Conservation (phyloP, 2,888 invertebrate genomes). For the Yponomeuta evonymella region DNA sequence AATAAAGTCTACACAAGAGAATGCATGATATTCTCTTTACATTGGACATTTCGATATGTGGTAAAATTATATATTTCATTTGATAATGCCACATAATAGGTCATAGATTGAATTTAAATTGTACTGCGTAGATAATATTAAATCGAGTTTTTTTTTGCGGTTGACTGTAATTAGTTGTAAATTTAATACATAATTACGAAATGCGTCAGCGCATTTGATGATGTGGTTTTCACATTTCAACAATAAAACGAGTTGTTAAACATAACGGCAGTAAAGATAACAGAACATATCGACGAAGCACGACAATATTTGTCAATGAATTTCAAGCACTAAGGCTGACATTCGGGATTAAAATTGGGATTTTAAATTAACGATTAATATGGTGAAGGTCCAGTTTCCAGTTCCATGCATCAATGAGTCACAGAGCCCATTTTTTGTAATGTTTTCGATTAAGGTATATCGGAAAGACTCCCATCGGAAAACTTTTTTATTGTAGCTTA, state of each 20-base stretch:
- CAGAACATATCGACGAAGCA: background rate
- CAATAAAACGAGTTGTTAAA: background rate
- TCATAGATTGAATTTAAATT: background rate
- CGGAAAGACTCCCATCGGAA: too few species aligned
- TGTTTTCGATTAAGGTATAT: too few species aligned
- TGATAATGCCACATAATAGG: background rate
- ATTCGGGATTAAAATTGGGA: too few species aligned
- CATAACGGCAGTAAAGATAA: background rate
- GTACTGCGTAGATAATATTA: background rate
- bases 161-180: background rate
- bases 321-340: background rate
- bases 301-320: background rate
- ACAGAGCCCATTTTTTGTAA: too few species aligned
- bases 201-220: background rate
- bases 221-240: background rate
- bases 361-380: too few species aligned
- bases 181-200: background rate
- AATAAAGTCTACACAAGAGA: too few species aligned
- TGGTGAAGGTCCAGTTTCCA: too few species aligned
- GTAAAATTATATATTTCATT: background rate
- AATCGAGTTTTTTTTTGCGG: background rate
- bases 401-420: too few species aligned
- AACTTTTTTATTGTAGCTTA: too few species aligned
- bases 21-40: too few species aligned
- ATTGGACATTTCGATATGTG: background rate